Evolutionary conservation across 2,113 vertebrate species (phyloP).

Genomic region (Pituophis catenifer): DNA sequence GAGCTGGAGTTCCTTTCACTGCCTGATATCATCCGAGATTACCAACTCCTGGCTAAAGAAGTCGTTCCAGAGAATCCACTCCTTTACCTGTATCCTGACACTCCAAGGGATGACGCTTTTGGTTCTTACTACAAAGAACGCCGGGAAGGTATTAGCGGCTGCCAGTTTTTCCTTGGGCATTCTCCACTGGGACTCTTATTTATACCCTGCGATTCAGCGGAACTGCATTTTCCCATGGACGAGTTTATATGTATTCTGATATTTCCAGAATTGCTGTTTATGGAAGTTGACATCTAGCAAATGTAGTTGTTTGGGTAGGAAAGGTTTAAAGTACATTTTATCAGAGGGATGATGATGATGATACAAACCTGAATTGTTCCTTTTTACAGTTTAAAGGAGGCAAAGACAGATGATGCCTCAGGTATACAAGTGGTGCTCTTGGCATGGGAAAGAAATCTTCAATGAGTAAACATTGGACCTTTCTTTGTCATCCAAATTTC

Average conservation of each 20-base stretch:
- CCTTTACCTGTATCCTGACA: slow-evolving; percentile 83
- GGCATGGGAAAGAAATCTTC: background rate
- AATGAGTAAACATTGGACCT: background rate
- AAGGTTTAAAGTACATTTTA: background rate
- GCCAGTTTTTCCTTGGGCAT: background rate
- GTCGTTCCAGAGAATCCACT: slow-evolving; percentile 86
- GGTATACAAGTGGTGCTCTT: background rate
- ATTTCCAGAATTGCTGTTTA: background rate
- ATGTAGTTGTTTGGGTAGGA: background rate
- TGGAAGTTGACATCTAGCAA: background rate
- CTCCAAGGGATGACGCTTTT: slow-evolving; percentile 82
- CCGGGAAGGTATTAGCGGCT: slow-evolving; percentile 63
- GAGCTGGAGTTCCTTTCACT: slow-evolving; percentile 84
- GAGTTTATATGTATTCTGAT: background rate
- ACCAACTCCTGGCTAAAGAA: slow-evolving; percentile 79
- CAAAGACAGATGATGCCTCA: background rate
- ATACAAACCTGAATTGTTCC: background rate
- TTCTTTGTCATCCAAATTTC: background rate
- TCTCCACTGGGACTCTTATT: background rate
- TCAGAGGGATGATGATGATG: background rate
- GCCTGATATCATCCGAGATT: slow-evolving; percentile 86
- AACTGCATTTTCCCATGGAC: background rate
- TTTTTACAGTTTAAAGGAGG: background rate
- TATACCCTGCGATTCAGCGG: background rate
- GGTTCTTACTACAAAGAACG: slow-evolving; percentile 79